phyloP scores from a whole-genome alignment of 2,888 invertebrate species.

The Liopterus haemorrhoidalis region DNA sequence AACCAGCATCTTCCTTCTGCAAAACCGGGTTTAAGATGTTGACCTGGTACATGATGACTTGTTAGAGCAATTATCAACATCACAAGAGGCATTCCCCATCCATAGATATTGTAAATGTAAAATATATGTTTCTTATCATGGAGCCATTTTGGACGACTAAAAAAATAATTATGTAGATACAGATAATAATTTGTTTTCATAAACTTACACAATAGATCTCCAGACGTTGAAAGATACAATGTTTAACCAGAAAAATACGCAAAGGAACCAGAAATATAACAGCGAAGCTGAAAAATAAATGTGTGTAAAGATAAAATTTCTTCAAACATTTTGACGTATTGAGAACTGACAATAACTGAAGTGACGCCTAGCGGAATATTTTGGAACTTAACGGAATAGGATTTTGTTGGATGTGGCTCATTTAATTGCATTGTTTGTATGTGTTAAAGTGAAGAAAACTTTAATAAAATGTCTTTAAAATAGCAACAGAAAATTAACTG shows the following conservation, averaged over 20 bases:
- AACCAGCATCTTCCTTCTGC: conserved; percentile 61
- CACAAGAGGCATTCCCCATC: conserved; percentile 53
- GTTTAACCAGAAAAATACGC: conserved; percentile 69
- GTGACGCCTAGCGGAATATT: too few relatives aligned
- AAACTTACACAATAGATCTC: conserved; percentile 58
- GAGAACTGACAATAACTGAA: too few relatives aligned
- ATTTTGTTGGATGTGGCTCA: too few relatives aligned
- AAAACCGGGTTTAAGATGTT: conserved; percentile 54
- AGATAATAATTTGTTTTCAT: background rate
- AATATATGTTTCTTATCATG: conserved; percentile 52
- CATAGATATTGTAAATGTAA: conserved; percentile 53
- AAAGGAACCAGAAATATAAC: conserved; percentile 57
- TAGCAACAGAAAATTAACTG: too few relatives aligned
- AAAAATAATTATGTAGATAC: conserved; percentile 22
- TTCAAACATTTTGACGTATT: background rate
- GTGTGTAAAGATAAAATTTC: conserved; percentile 1
- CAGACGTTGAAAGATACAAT: conserved; percentile 63
- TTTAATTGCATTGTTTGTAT: too few relatives aligned
- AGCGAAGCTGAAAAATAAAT: conserved; percentile 48
- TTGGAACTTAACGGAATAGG: too few relatives aligned
- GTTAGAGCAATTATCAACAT: conserved; percentile 51
- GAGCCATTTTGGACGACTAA: conserved; percentile 40
- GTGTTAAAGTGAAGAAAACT: too few relatives aligned
- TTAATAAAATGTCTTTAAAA: too few relatives aligned
- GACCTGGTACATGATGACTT: conserved; percentile 51